Base-by-base conservation (phyloP, 64 coral and sea anemone genomes). In the Pocillopora verrucosa region DNA sequence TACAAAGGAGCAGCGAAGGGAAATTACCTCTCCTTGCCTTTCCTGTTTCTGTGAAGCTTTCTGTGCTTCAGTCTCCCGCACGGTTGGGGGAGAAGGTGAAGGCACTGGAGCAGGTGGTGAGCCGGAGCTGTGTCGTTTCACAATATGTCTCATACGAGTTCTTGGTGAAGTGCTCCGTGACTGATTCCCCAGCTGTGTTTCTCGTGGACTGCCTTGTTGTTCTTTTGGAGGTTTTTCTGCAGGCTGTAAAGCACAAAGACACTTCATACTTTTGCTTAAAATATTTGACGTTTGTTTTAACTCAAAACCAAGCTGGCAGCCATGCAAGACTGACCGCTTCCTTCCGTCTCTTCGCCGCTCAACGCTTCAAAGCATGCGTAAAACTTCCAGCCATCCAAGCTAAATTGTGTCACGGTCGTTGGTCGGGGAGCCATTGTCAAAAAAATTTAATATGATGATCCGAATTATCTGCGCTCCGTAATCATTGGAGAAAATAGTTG, bases 61-160 rank as follows among this genome's bases (percentile, higher is more conserved):
- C 24, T 87, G 64, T 34, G 64, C 20, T 45, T 87, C 83, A 87
- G 51, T 92, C 83, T 92, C 76, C 37, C 73, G 76, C 59, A 74
- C 80, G 69, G 89, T 86, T 7, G 90, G 90, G 16, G 90, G 90
- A 45, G 90, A 92, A 3, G 90, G 90, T 17, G 90, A 80, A 22
- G 90, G 90, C 16, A 92, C 60, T 80, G 73, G 61, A 41, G 56
- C 58, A n/a, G 74, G 74, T 51, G 64, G 82, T 76, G 74, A 77
- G 26, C 87, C 75, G 3, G 90, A 77, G 69, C 70, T 30, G 76
- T 77, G 73, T 59, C 74, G 90, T 74, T 68, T 80, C 24, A 91
- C 58, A 68, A 91, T 84, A 13, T 83, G 72, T 19, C 59, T 91
- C 36, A 84, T 76, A 17, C 80, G 80, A 56, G 89, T 51, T 70